Evolutionary conservation across 2,888 invertebrate species (phyloP).

Genomic region (Argyresthia goedartella): DNA sequence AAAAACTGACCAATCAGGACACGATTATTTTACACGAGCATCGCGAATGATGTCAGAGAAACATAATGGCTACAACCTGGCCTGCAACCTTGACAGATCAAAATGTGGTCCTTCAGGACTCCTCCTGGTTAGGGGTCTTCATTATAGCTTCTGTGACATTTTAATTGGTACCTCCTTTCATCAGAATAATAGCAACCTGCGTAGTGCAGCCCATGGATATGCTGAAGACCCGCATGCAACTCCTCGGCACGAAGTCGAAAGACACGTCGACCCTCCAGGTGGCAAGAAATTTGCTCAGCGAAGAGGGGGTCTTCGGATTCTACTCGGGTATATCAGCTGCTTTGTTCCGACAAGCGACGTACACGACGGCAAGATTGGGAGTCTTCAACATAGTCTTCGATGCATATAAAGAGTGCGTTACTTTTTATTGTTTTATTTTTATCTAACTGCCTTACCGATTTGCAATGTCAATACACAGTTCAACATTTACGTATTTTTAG

Average conservation of each 20-base stretch:
- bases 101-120: too few species aligned
- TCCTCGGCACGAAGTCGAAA: conserved; percentile 75
- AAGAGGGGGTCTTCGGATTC: conserved; percentile 87
- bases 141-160: background rate
- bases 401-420: conserved; percentile 60
- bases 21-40: too few species aligned
- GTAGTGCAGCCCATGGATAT: conserved; percentile 94
- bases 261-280: conserved; percentile 75
- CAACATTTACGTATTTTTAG: too few species aligned
- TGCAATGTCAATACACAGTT: too few species aligned
- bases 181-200: conserved; percentile 87
- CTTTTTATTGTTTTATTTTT: background rate
- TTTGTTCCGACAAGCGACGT: conserved; percentile 94
- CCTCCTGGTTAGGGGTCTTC: too few species aligned
- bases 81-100: too few species aligned
- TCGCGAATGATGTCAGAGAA: too few species aligned
- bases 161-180: background rate
- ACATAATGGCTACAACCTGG: too few species aligned
- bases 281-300: conserved; percentile 78
- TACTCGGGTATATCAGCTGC: conserved; percentile 94
- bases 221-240: conserved; percentile 94
- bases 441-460: too few species aligned
- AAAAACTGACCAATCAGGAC: too few species aligned
- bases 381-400: conserved; percentile 91
- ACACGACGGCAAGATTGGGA: conserved; percentile 94